These are phyloP conservation scores for Atopsyche davidsoni DNA, from an alignment of 1,140 invertebrate genomes.

Conservation along the genomic window DNA sequence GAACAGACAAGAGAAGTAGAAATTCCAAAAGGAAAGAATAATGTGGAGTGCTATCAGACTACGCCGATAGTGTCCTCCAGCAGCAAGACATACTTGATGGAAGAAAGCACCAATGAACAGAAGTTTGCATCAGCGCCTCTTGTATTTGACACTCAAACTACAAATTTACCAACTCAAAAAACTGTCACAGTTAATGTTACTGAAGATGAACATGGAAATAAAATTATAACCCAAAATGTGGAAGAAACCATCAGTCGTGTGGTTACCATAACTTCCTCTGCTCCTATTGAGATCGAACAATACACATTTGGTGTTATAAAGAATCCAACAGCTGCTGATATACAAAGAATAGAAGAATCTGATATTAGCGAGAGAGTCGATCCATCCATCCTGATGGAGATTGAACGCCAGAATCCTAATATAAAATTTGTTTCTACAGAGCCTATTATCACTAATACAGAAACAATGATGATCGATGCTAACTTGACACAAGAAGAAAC, in stretches of 20 bases:
- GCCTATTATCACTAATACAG: conserved; percentile 43
- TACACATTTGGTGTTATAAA: conserved; percentile 44
- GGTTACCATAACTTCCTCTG: conserved; percentile 38
- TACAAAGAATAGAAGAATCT: conserved; percentile 41
- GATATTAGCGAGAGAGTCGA: conserved; percentile 41
- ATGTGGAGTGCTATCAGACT: no score
- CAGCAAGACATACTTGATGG: conserved; percentile 22
- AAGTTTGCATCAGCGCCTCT: conserved; percentile 1
- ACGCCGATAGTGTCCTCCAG: conserved; percentile 3
- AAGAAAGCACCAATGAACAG: conserved; percentile 10
- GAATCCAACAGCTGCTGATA: conserved; percentile 36
- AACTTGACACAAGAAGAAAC: conserved; percentile 44
- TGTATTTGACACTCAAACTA: conserved; percentile 14
- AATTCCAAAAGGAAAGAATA: no score
- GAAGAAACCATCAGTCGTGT: conserved; percentile 43
- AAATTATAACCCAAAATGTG: conserved; percentile 46
- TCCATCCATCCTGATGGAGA: conserved; percentile 41
- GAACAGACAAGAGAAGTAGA: conserved; percentile 13
- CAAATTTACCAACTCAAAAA: conserved; percentile 40
- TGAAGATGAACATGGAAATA: conserved; percentile 47
- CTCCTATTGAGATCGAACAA: conserved; percentile 45
- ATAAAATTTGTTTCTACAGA: conserved; percentile 43
- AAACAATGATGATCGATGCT: conserved; percentile 44
- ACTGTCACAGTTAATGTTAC: conserved; percentile 45
- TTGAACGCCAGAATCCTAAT: conserved; percentile 43